phyloP scores from a whole-genome alignment of 1,140 invertebrate genomes.

The Cydia amplana region DNA sequence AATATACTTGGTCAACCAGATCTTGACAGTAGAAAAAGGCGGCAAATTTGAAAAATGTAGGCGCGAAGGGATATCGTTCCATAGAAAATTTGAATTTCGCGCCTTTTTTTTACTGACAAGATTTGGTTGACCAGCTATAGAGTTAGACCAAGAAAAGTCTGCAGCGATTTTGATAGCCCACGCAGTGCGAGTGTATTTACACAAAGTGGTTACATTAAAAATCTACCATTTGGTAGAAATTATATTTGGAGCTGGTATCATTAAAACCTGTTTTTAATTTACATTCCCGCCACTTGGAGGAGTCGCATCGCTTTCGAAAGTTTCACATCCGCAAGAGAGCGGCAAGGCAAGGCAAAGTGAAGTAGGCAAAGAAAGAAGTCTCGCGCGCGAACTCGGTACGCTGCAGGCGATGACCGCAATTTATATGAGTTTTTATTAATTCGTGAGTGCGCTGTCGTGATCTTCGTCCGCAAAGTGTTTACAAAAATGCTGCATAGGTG shows the following conservation, averaged over 20 bases:
- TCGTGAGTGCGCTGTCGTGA: constrained; percentile 76
- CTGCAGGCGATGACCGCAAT: constrained; percentile 77
- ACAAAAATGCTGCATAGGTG: constrained; percentile 79
- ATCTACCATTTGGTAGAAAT: constrained; percentile 32
- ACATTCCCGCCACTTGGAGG: constrained; percentile 75
- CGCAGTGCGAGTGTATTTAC: too few species aligned
- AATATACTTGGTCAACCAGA: too few species aligned
- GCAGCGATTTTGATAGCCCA: too few species aligned
- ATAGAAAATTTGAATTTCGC: too few species aligned
- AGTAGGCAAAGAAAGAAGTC: constrained; percentile 73
- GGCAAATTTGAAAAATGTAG: too few species aligned
- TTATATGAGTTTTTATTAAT: constrained; percentile 74
- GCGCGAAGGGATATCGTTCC: too few species aligned
- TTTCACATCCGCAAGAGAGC: constrained; percentile 79
- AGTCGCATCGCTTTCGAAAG: constrained; percentile 75
- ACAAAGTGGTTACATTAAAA: background rate
- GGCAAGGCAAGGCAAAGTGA: constrained; percentile 64
- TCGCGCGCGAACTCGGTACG: constrained; percentile 75
- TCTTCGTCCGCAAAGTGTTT: constrained; percentile 71
- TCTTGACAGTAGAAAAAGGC: too few species aligned
- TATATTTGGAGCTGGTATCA: constrained; percentile 52
- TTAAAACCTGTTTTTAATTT: constrained; percentile 71
- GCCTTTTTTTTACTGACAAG: too few species aligned
- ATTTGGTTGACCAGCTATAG: too few species aligned
- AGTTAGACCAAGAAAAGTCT: too few species aligned